These are phyloP conservation scores for Sebastes vulpes DNA, from an alignment of 2,797 vertebrate species.

Conservation along the genomic window DNA sequence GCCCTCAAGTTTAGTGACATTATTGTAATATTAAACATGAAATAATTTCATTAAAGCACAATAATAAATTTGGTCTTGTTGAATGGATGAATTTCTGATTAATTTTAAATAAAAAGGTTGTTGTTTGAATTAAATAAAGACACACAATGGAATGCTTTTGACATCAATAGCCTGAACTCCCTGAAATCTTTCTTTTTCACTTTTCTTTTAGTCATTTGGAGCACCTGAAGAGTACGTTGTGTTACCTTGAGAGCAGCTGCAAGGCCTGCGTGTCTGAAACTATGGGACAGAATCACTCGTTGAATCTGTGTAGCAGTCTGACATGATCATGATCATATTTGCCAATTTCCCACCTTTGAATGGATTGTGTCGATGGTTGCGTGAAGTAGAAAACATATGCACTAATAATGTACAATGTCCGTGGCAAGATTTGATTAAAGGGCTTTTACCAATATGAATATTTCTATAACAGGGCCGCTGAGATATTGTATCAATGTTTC, in stretches of 20 bases:
- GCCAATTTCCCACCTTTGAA: neutral
- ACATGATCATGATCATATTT: neutral
- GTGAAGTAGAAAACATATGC: neutral
- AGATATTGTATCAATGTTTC: neutral
- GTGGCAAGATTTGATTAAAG: neutral
- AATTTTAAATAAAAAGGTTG: neutral
- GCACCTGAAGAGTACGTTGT: conserved; percentile 5
- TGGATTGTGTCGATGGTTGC: neutral
- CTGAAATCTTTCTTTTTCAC: neutral
- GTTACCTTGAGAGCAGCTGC: conserved; percentile 61
- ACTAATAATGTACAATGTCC: neutral
- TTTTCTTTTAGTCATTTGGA: neutral
- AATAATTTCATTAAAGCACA: conserved; percentile 26
- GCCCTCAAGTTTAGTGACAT: neutral
- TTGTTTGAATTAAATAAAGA: conserved; percentile 20
- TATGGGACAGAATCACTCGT: neutral
- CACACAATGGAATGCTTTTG: conserved; percentile 15
- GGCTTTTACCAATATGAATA: neutral
- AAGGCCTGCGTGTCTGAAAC: neutral
- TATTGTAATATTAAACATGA: neutral
- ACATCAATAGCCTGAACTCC: conserved; percentile 5
- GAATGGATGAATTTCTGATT: conserved; percentile 1
- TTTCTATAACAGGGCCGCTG: neutral
- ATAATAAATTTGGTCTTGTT: conserved; percentile 3
- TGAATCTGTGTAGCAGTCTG: neutral